phyloP scores from a whole-genome alignment of 2,888 invertebrate species.

The Melanostoma mellinum region DNA sequence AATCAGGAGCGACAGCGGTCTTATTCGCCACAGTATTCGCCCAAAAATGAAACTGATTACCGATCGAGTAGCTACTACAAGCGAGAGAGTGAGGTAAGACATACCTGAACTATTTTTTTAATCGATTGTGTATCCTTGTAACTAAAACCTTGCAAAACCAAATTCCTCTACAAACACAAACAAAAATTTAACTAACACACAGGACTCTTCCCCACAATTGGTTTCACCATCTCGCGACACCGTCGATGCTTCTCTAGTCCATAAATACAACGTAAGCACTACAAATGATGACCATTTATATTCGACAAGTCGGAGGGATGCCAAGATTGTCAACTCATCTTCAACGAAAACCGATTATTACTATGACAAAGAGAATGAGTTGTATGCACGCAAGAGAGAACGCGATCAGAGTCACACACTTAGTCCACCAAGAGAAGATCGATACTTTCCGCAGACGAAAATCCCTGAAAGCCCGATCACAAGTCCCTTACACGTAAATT shows the following conservation, averaged over 20 bases:
- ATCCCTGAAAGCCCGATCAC: slow-evolving; percentile 77
- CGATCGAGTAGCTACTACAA: slow-evolving; percentile 81
- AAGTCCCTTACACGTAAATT: slow-evolving; percentile 82
- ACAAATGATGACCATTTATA: slow-evolving; percentile 79
- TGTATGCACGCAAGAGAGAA: slow-evolving; percentile 77
- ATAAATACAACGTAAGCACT: slow-evolving; percentile 73
- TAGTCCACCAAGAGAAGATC: slow-evolving; percentile 79
- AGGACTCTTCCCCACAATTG: slow-evolving; percentile 71
- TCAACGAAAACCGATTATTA: slow-evolving; percentile 80
- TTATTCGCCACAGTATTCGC: slow-evolving; percentile 81
- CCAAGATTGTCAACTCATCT: slow-evolving; percentile 77
- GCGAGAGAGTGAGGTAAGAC: slow-evolving; percentile 81
- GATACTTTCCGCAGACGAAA: slow-evolving; percentile 75
- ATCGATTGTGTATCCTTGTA: slow-evolving; percentile 49
- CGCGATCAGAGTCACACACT: slow-evolving; percentile 78
- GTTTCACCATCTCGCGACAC: slow-evolving; percentile 72
- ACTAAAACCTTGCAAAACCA: slow-evolving; percentile 51
- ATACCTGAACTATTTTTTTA: not conserved
- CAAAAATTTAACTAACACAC: slow-evolving; percentile 69
- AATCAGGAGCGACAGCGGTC: slow-evolving; percentile 78
- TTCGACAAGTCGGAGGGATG: slow-evolving; percentile 78
- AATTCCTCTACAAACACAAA: slow-evolving; percentile 67
- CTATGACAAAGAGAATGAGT: slow-evolving; percentile 81
- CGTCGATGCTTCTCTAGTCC: slow-evolving; percentile 62
- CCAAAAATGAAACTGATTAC: slow-evolving; percentile 80